phyloP scores from a whole-genome alignment of 2,888 invertebrate species.

The Drosophila crucigera region DNA sequence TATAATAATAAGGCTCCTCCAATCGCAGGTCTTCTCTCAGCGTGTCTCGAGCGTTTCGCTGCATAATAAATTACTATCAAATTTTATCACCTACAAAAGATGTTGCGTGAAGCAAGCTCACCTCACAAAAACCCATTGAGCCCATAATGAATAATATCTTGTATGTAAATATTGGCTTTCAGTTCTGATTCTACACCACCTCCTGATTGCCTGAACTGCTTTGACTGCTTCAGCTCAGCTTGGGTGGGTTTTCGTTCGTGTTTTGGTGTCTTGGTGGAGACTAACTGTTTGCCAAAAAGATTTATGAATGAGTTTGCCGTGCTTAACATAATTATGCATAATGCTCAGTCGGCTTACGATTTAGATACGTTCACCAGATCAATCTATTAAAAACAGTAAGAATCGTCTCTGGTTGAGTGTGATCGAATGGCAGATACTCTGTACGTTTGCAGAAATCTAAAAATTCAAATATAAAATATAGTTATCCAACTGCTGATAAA shows the following conservation, averaged over 20 bases:
- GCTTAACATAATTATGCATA: constrained; percentile 71
- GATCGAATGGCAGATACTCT: not conserved
- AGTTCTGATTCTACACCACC: constrained; percentile 20
- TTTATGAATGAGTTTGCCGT: constrained; percentile 70
- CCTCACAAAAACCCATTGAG: constrained; percentile 36
- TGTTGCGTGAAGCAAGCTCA: constrained; percentile 57
- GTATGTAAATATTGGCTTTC: constrained; percentile 56
- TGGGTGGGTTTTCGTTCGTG: constrained; percentile 14
- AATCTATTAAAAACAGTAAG: constrained; percentile 42
- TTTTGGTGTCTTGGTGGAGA: not conserved
- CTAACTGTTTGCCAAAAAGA: constrained; percentile 56
- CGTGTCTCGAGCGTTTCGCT: constrained; percentile 31
- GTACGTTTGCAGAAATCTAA: not conserved
- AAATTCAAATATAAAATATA: not conserved
- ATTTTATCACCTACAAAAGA: constrained; percentile 73
- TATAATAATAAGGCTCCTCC: constrained; percentile 14
- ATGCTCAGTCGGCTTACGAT: constrained; percentile 25
- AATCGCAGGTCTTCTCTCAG: constrained; percentile 6
- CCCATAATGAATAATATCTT: constrained; percentile 68
- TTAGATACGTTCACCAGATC: constrained; percentile 43
- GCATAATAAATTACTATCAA: constrained; percentile 71
- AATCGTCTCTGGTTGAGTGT: not conserved
- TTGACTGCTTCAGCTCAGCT: constrained; percentile 1
- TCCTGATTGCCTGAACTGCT: not conserved
- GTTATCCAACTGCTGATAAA: not conserved